A percentile compares a stretch with the other conserved stretches of the same genome.
Conservation (phyloP, 2,113 vertebrate species). For the Cervus canadensis region DNA sequence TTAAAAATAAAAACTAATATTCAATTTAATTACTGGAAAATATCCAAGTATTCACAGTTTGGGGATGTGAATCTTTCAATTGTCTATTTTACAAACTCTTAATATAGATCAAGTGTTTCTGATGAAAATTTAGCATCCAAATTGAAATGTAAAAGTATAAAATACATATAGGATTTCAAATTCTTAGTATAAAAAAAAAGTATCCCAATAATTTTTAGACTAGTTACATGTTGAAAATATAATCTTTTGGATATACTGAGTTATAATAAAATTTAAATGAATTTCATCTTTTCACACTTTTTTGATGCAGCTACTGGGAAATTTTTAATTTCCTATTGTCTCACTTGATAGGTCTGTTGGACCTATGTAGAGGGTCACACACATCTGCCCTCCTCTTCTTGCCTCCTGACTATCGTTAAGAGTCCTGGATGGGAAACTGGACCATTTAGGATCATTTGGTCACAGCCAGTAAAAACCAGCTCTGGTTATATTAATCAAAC, state of each 20-base stretch:
- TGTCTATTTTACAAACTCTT: conserved; percentile 30
- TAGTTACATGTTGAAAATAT: not conserved
- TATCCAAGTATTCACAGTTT: not conserved
- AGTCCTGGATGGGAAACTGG: not conserved
- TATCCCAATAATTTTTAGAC: not conserved
- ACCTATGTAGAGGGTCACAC: not conserved
- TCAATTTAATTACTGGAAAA: conserved; percentile 13
- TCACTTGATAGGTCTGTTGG: not conserved
- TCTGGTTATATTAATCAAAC: not conserved
- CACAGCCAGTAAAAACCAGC: not conserved
- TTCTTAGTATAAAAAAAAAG: not conserved
- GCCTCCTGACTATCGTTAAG: not conserved
- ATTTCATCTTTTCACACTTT: not conserved
- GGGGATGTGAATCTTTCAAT: not conserved
- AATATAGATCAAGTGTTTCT: not conserved
- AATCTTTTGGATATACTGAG: not conserved
- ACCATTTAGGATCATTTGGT: not conserved
- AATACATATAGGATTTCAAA: not conserved
- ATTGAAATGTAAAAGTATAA: not conserved
- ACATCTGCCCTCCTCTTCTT: not conserved
- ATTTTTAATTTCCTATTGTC: not conserved
- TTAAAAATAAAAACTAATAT: conserved; percentile 26
- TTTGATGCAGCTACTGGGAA: not conserved
- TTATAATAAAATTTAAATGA: not conserved
- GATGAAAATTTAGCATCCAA: not conserved